A percentile compares a stretch with the other conserved stretches of the same genome.
Evolutionary conservation across 2,888 invertebrate species (phyloP).

Genomic region (Eledona agricola): DNA sequence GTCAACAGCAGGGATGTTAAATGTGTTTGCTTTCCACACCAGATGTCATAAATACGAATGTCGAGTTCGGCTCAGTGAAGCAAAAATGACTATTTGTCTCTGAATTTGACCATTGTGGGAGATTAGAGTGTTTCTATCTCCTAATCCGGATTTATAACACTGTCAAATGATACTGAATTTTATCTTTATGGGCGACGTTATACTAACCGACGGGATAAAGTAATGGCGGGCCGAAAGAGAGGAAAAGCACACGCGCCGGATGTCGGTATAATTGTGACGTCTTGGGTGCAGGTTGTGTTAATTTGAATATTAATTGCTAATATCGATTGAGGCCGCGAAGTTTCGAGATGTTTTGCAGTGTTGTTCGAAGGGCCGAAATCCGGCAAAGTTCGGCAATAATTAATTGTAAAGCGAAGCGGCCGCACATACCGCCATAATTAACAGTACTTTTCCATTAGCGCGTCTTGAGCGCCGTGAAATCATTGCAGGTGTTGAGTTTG

Average conservation of each 20-base stretch:
- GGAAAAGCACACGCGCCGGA: too few species aligned
- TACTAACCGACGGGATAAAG: slow-evolving; percentile 10
- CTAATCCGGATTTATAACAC: slow-evolving; percentile 56
- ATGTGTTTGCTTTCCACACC: slow-evolving; percentile 57
- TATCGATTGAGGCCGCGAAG: slow-evolving; percentile 29
- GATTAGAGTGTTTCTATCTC: slow-evolving; percentile 55
- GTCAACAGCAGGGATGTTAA: slow-evolving; percentile 54
- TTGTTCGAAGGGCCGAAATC: slow-evolving; percentile 29
- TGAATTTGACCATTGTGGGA: slow-evolving; percentile 58
- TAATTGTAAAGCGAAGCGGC: slow-evolving; percentile 26
- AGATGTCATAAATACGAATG: slow-evolving; percentile 58
- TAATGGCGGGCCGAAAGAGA: too few species aligned
- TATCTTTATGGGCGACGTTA: slow-evolving; percentile 39
- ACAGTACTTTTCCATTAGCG: slow-evolving; percentile 12
- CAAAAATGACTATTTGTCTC: slow-evolving; percentile 59
- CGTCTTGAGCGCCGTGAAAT: slow-evolving; percentile 14
- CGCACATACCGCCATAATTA: slow-evolving; percentile 18
- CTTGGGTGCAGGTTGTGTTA: slow-evolving; percentile 30
- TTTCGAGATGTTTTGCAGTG: slow-evolving; percentile 36
- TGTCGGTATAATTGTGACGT: slow-evolving; percentile 25
- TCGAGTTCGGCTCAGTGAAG: slow-evolving; percentile 54
- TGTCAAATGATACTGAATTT: slow-evolving; percentile 38
- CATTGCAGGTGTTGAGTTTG: slow-evolving; percentile 28
- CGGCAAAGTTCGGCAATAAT: slow-evolving; percentile 29
- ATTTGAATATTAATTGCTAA: slow-evolving; percentile 35